Percentiles rank a stretch among this genome's conserved stretches.
These are phyloP conservation scores for Calameuta filiformis DNA, from an alignment of 2,888 invertebrate species.

Conservation along the genomic window DNA sequence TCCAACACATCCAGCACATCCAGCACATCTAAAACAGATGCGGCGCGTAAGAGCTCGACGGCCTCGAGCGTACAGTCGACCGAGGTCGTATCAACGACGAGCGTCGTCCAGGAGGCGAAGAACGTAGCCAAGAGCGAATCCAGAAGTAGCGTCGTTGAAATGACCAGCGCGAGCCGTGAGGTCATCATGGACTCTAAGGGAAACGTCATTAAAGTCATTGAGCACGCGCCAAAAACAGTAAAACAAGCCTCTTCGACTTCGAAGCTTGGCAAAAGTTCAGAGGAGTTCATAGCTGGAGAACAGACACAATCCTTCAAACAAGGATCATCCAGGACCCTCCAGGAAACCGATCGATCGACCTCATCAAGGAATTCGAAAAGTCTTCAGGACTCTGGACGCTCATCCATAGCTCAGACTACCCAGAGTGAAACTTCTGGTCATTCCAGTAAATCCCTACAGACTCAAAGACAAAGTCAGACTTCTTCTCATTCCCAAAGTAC, in stretches of 20 bases:
- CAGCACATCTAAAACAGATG: conserved; percentile 23
- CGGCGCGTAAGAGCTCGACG: conserved; percentile 26
- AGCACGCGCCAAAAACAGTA: conserved; percentile 37
- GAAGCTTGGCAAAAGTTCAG: conserved; percentile 36
- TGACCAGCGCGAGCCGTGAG: conserved; percentile 51
- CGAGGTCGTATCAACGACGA: conserved; percentile 47
- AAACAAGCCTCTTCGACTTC: conserved; percentile 27
- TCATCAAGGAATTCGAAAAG: conserved; percentile 2
- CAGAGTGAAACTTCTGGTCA: conserved; percentile 9
- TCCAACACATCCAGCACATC: conserved; percentile 24
- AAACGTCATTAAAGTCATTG: conserved; percentile 51
- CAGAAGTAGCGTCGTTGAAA: conserved; percentile 48
- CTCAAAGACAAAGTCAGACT: neutral
- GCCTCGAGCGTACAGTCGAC: conserved; percentile 34
- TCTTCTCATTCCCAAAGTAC: conserved; percentile 28
- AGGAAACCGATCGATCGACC: conserved; percentile 9
- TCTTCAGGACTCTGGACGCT: conserved; percentile 7
- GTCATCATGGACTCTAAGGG: conserved; percentile 56
- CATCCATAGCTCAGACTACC: neutral
- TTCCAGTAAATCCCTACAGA: neutral
- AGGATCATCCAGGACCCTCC: neutral
- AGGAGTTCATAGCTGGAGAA: conserved; percentile 48
- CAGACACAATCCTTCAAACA: conserved; percentile 33
- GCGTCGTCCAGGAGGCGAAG: conserved; percentile 51
- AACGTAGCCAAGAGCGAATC: conserved; percentile 45